These are phyloP conservation scores for Papilio aristodemus DNA, from an alignment of 1,140 invertebrate genomes.

Conservation along the genomic window DNA sequence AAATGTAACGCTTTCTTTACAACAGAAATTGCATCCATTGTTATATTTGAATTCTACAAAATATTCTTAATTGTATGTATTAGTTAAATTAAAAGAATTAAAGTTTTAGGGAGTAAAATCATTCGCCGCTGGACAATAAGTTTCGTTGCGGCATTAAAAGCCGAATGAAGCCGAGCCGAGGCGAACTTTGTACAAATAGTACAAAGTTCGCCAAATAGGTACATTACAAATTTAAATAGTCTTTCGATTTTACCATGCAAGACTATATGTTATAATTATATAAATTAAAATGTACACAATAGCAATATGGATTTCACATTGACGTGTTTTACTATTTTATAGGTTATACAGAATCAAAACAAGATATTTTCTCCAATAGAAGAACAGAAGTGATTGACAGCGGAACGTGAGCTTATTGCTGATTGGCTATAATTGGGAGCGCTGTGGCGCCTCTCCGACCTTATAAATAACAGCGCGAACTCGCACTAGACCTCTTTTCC, in stretches of 20 bases:
- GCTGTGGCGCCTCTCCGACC: constrained; percentile 65
- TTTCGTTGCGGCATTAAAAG: not conserved
- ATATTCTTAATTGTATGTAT: too few relatives aligned
- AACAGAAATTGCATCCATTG: too few relatives aligned
- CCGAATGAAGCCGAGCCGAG: too few relatives aligned
- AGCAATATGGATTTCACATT: constrained; percentile 25
- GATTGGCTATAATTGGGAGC: constrained; percentile 59
- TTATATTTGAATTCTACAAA: too few relatives aligned
- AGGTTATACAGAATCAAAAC: constrained; percentile 66
- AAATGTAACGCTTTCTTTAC: not conserved
- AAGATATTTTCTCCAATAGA: constrained; percentile 65
- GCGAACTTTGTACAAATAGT: too few relatives aligned
- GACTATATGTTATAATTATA: not conserved
- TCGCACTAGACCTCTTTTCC: constrained; percentile 75
- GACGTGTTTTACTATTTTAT: constrained; percentile 40
- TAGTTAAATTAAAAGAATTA: too few relatives aligned
- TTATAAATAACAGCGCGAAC: constrained; percentile 75
- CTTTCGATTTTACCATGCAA: not conserved
- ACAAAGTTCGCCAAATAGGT: not conserved
- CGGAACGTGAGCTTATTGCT: constrained; percentile 39
- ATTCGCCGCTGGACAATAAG: not conserved
- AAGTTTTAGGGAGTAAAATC: not conserved
- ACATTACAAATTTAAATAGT: not conserved
- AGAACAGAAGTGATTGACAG: constrained; percentile 40
- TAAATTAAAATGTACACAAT: constrained; percentile 11